Evolutionary conservation across 2,797 vertebrate species (phyloP).

Genomic region (Platyrinchus mystaceus): DNA sequence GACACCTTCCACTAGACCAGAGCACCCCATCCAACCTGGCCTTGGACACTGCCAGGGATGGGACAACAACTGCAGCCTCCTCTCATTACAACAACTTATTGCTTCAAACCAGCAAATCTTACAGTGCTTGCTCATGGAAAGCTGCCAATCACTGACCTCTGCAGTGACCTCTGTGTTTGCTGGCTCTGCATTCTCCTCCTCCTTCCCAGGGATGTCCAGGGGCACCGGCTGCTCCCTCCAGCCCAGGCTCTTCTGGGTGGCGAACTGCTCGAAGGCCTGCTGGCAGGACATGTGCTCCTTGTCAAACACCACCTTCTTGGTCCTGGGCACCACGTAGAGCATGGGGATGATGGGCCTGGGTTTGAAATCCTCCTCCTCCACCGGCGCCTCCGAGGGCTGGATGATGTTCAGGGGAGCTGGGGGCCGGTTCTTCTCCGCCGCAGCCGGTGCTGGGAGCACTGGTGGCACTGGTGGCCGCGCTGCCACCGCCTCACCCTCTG

Average conservation of each 20-base stretch:
- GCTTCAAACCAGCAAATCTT: neutral
- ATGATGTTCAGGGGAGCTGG: slow-evolving; percentile 54
- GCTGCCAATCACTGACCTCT: slow-evolving; percentile 14
- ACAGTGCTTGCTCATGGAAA: neutral
- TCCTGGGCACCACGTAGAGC: slow-evolving; percentile 76
- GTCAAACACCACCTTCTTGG: slow-evolving; percentile 68
- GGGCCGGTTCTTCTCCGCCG: neutral
- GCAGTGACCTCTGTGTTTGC: neutral
- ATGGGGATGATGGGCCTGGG: slow-evolving; percentile 77
- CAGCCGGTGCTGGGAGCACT: fast-evolving
- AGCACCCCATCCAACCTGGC: fast-evolving
- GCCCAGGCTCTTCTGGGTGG: slow-evolving; percentile 41
- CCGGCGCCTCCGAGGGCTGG: neutral
- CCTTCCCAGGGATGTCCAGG: slow-evolving; percentile 17
- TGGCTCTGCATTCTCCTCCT: slow-evolving; percentile 23
- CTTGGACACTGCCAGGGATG: no score
- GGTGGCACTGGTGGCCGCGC: fast-evolving
- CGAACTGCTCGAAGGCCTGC: slow-evolving; percentile 84
- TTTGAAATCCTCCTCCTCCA: slow-evolving; percentile 63
- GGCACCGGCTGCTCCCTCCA: slow-evolving; percentile 41
- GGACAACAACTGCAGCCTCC: neutral
- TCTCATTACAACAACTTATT: neutral
- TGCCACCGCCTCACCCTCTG: fast-evolving
- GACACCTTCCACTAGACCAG: neutral
- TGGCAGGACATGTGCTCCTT: slow-evolving; percentile 80